Conservation (phyloP, 2,888 invertebrate genomes). For the Gortyna flavago region DNA sequence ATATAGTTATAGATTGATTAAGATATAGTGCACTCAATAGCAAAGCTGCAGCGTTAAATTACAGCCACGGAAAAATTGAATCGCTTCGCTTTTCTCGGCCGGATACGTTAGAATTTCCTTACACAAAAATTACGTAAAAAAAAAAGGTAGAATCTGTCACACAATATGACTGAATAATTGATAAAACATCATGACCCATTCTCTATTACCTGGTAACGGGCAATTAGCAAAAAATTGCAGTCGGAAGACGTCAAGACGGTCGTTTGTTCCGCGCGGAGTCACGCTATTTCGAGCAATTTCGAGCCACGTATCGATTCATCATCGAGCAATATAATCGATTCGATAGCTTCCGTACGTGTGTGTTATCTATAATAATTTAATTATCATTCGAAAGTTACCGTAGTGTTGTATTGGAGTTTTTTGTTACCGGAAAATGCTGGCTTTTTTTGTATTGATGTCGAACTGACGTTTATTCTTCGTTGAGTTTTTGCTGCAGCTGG, state of each 20-base stretch:
- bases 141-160: conserved; percentile 21
- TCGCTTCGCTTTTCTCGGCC: neutral
- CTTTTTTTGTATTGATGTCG: conserved; percentile 20
- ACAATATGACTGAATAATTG: conserved; percentile 48
- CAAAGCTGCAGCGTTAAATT: too few relatives aligned
- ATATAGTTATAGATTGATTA: too few relatives aligned
- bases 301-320: conserved; percentile 37
- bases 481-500: conserved; percentile 24
- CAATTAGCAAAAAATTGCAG: conserved; percentile 50
- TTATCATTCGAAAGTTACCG: conserved; percentile 72
- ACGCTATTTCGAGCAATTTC: conserved; percentile 62
- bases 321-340: conserved; percentile 50
- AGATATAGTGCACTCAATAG: neutral
- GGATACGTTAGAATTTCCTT: conserved; percentile 15
- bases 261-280: conserved; percentile 66
- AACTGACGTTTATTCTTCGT: conserved; percentile 13
- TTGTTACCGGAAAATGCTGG: conserved; percentile 49
- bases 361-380: conserved; percentile 72
- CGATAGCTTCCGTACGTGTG: conserved; percentile 74
- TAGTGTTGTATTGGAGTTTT: conserved; percentile 65
- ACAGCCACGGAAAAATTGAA: neutral
- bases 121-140: conserved; percentile 9
- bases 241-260: conserved; percentile 63
- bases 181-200: conserved; percentile 57
- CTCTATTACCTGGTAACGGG: conserved; percentile 45